A percentile compares a stretch with the other conserved stretches of the same genome.
These are phyloP conservation scores for Acrossocheilus fasciatus DNA, from an alignment of 2,797 vertebrate genomes.

Conservation along the genomic window DNA sequence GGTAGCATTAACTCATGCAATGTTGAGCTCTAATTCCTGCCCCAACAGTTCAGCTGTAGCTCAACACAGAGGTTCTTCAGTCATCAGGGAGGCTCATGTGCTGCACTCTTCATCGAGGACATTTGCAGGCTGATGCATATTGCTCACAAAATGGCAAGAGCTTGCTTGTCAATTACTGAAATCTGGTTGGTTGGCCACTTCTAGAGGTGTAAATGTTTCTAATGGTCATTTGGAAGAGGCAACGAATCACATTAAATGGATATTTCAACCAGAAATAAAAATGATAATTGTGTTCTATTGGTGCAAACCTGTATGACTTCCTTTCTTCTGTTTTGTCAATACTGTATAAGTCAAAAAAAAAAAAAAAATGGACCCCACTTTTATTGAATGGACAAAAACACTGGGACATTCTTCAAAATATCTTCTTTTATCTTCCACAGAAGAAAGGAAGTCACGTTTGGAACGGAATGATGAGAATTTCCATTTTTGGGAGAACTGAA, in stretches of 20 bases:
- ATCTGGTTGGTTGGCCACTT: neutral
- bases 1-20: conserved; percentile 7
- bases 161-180: neutral
- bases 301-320: neutral
- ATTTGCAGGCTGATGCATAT: neutral
- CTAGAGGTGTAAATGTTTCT: neutral
- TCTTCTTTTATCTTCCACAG: neutral
- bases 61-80: neutral
- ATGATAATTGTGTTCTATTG: neutral
- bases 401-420: neutral
- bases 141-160: neutral
- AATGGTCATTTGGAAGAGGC: neutral
- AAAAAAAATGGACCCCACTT: neutral
- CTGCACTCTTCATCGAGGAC: neutral
- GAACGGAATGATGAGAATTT: neutral
- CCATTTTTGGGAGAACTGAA: neutral
- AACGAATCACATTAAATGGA: neutral
- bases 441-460: neutral
- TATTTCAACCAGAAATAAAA: neutral
- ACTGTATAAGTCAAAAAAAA: neutral
- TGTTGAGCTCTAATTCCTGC: neutral
- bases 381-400: neutral
- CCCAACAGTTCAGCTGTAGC: neutral
- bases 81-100: neutral
- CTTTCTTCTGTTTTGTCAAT: neutral